These are phyloP conservation scores for Pseudotriccus pelzelni DNA, from an alignment of 2,797 vertebrate genomes.

Conservation along the genomic window DNA sequence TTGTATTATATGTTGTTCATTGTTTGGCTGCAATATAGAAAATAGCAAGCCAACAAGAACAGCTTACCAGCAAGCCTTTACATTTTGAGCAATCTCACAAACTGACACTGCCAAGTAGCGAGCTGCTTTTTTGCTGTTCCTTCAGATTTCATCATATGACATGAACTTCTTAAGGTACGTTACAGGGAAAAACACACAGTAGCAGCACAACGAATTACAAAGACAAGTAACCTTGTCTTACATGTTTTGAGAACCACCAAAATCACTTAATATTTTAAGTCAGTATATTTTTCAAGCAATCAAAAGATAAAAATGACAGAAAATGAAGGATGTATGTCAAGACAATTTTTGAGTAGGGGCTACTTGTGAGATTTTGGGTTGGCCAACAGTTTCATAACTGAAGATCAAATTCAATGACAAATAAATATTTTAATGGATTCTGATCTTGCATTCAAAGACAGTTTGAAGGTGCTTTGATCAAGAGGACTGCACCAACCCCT, in stretches of 20 bases:
- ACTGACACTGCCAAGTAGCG: background rate
- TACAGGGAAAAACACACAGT: background rate
- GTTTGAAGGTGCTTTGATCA: background rate
- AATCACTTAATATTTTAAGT: background rate
- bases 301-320: background rate
- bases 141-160: background rate
- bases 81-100: background rate
- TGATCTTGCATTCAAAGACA: background rate
- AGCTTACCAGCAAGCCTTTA: background rate
- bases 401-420: conserved; percentile 2
- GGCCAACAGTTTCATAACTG: background rate
- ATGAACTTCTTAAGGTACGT: background rate
- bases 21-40: background rate
- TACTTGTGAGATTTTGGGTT: background rate
- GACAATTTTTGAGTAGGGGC: background rate
- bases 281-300: background rate
- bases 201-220: background rate
- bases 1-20: background rate
- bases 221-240: background rate
- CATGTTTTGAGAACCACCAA: background rate
- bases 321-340: background rate
- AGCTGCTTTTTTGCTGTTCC: background rate
- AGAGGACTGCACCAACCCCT: background rate
- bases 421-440: background rate
- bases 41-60: background rate